Conservation (phyloP, 2,113 vertebrate genomes). For the Origma solitaria region DNA sequence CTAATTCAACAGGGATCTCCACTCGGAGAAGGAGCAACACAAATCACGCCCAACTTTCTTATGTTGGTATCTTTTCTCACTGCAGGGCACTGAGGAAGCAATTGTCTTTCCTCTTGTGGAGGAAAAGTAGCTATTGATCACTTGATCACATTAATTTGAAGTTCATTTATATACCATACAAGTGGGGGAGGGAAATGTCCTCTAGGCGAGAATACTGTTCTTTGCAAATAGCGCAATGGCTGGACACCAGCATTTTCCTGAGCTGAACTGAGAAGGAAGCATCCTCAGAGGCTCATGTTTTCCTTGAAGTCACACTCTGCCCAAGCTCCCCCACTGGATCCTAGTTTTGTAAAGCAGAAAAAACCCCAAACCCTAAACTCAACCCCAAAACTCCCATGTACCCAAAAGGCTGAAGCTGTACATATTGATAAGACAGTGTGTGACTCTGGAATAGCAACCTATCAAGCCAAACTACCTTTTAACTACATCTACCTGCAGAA, state of each 20-base stretch:
- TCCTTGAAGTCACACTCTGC: background rate
- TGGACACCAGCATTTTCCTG: background rate
- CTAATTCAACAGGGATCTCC: background rate
- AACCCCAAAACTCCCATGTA: background rate
- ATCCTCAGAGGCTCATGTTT: background rate
- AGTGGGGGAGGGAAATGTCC: background rate
- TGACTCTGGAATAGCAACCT: background rate
- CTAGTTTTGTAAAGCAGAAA: background rate
- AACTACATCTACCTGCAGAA: background rate
- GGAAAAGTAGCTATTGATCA: background rate
- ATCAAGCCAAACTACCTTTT: background rate
- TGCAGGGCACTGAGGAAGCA: background rate
- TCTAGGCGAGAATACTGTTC: background rate
- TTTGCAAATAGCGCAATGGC: background rate
- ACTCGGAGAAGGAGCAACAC: background rate
- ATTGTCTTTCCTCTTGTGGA: background rate
- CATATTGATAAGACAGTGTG: fast-evolving
- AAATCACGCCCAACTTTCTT: background rate
- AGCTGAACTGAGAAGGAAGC: background rate
- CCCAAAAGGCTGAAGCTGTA: background rate
- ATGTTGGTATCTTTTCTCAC: background rate
- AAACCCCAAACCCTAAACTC: background rate
- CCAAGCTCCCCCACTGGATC: background rate
- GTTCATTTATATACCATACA: background rate
- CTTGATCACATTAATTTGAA: background rate